Evolutionary conservation across 2,797 vertebrate genomes (phyloP).

Genomic region (Pantherophis alleghaniensis): DNA sequence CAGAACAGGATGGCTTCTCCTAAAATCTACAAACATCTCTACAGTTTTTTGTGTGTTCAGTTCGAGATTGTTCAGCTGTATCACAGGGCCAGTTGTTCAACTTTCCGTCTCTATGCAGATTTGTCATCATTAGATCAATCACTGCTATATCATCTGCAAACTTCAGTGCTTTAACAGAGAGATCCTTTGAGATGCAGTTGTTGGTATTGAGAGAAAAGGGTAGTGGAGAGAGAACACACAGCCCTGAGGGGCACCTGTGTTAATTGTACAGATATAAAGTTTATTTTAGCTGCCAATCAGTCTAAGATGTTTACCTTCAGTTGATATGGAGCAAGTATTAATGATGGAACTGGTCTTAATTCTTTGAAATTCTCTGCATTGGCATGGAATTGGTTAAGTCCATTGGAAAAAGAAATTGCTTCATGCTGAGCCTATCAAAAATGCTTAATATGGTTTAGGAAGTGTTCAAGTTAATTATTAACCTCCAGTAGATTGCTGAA

Average conservation of each 20-base stretch:
- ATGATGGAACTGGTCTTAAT: neutral
- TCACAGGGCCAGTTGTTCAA: neutral
- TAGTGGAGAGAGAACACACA: neutral
- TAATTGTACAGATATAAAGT: neutral
- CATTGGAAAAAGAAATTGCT: constrained; percentile 4
- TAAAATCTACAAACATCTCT: neutral
- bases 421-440: constrained; percentile 18
- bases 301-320: neutral
- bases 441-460: constrained; percentile 26
- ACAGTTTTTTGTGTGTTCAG: neutral
- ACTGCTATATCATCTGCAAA: neutral
- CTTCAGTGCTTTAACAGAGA: neutral
- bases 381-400: constrained; percentile 9
- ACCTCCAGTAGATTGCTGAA: constrained; percentile 28
- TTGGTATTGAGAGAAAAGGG: neutral
- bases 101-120: neutral
- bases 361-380: neutral
- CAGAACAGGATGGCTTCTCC: neutral
- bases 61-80: neutral
- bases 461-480: constrained; percentile 23
- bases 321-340: neutral
- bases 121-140: neutral
- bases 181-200: neutral
- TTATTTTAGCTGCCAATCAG: neutral
- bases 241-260: neutral